A percentile compares a stretch with the other conserved stretches of the same genome.
These are phyloP conservation scores for Melitaea athalia DNA, from an alignment of 2,888 invertebrate species.

Conservation along the genomic window DNA sequence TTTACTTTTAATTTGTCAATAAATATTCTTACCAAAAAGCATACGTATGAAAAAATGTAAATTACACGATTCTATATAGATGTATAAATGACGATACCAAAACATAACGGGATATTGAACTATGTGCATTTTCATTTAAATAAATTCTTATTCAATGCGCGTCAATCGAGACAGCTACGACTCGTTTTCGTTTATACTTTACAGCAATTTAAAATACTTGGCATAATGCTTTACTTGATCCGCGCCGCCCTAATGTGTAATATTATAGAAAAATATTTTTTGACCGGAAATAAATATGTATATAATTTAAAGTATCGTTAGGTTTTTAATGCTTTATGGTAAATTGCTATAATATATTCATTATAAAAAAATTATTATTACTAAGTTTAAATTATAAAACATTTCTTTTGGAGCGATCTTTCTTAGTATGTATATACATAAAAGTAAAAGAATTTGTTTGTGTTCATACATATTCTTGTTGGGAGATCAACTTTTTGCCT, in stretches of 20 bases:
- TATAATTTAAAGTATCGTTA: constrained; percentile 12
- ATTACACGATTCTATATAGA: constrained; percentile 19
- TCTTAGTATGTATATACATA: no score
- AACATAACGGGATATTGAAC: constrained; percentile 33
- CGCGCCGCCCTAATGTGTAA: constrained; percentile 31
- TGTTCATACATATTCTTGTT: no score
- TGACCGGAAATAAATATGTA: constrained; percentile 29
- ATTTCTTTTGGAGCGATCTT: no score
- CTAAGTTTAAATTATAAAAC: no score
- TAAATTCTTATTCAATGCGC: constrained; percentile 39
- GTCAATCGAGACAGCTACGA: constrained; percentile 38
- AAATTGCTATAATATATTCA: not conserved
- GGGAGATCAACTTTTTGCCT: no score
- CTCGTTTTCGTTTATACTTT: constrained; percentile 37
- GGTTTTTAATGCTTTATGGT: constrained; percentile 5
- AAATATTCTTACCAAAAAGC: not conserved
- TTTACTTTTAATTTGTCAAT: not conserved
- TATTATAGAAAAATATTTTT: constrained; percentile 32
- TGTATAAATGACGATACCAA: constrained; percentile 25
- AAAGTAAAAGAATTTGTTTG: no score
- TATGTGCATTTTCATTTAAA: constrained; percentile 39
- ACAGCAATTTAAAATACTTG: constrained; percentile 37
- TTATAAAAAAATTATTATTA: not conserved
- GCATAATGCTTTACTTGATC: constrained; percentile 36
- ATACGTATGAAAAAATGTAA: constrained; percentile 13